Evolutionary conservation across 1,140 invertebrate species (phyloP), one percentile per base, ranked within the genome.

Genomic region (Cyclargus thomasi): DNA sequence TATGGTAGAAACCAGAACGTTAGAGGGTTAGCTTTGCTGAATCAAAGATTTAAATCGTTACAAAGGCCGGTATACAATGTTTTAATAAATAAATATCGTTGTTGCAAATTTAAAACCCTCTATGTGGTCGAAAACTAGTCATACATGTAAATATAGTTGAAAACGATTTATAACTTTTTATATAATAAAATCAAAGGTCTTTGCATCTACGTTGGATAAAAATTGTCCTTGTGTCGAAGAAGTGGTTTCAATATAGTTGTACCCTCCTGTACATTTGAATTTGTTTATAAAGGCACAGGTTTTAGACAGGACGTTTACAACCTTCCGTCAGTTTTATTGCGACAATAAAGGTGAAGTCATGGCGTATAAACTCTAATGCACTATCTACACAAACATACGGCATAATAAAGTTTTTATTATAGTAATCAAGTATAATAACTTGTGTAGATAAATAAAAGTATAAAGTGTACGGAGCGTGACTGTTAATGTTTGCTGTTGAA

Each of bases 1-100:
- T 75, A 87, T 78, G 75, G 77, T 78, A 79, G 76, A 78, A 74
- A 77, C 75, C 78, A 74, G 70, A 75, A 72, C 65, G 83, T 85
- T 81, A 82, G 80, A 80, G 83, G 83, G 78, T 80, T 80, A 74
- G 70, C 67, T 72, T 47, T 11, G 10, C 14, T 47, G 39, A 47
- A 47, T 47, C 14, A 47, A 47, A 47, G 39, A 47, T 16, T 16
- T 14, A 47, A 47, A 47, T 47, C 14, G 39, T 47, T 47, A 16
- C 5, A 47, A 14, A 29, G 8, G 29, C 29, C 29, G 29, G 29
- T 29, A 29, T 8, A 29, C 5, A 29, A 8, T 5, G 29, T 29
- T 5, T 3, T 8, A 29, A 29, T 7, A 4, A 29, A 29, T 0
- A 29, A 29, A 29, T 29, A 29, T 29, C 8, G 1, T 29, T 29